These are phyloP conservation scores for Liodrosophila aerea DNA, from an alignment of 2,888 invertebrate genomes.

Conservation along the genomic window DNA sequence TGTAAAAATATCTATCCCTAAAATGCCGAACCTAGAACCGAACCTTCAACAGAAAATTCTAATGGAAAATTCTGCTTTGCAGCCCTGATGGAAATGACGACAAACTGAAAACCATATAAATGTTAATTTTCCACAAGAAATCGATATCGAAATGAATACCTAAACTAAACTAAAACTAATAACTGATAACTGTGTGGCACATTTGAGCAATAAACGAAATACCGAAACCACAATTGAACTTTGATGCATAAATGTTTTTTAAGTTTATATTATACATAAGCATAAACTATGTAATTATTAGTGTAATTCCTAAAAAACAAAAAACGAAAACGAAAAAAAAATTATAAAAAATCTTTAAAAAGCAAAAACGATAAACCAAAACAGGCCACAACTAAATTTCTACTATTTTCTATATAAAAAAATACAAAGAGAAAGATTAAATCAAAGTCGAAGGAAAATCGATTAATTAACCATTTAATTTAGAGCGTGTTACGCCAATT, in stretches of 20 bases:
- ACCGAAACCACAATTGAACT: slow-evolving; percentile 41
- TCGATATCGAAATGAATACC: slow-evolving; percentile 20
- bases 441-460: slow-evolving; percentile 4
- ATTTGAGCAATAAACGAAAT: slow-evolving; percentile 25
- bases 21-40: too few relatives aligned
- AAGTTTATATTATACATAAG: slow-evolving; percentile 71
- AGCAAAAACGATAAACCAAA: slow-evolving; percentile 37
- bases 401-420: slow-evolving; percentile 48
- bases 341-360: slow-evolving; percentile 5
- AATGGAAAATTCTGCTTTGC: too few relatives aligned
- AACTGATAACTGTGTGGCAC: slow-evolving; percentile 57
- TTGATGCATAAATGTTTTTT: slow-evolving; percentile 75
- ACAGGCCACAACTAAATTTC: slow-evolving; percentile 49
- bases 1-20: too few relatives aligned
- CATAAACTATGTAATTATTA: slow-evolving; percentile 80
- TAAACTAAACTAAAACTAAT: slow-evolving; percentile 39
- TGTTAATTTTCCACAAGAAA: slow-evolving; percentile 49
- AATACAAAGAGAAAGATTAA: slow-evolving; percentile 10
- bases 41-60: too few relatives aligned
- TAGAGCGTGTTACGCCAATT: slow-evolving; percentile 11
- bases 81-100: too few relatives aligned
- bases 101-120: slow-evolving; percentile 44
- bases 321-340: slow-evolving; percentile 24
- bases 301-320: slow-evolving; percentile 77
- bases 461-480: slow-evolving; percentile 34